Evolutionary conservation across 1,140 invertebrate species (phyloP).

Genomic region (Lasioglossum baleicum): DNA sequence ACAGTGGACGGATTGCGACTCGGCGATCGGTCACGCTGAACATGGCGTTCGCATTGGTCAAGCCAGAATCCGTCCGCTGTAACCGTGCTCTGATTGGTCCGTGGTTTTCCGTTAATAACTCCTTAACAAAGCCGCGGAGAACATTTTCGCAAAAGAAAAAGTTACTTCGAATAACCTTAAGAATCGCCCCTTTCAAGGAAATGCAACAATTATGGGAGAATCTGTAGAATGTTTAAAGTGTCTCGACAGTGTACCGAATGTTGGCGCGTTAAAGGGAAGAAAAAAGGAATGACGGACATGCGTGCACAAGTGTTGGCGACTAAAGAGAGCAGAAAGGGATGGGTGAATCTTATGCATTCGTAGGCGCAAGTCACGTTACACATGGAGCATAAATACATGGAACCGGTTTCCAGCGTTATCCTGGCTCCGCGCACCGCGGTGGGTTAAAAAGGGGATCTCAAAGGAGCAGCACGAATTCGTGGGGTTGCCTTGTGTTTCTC

Average conservation of each 20-base stretch:
- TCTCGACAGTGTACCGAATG: too few relatives aligned
- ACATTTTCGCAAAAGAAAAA: too few relatives aligned
- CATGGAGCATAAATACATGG: conserved; percentile 26
- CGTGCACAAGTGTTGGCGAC: neutral
- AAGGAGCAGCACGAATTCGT: conserved; percentile 50
- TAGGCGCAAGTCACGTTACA: conserved; percentile 11
- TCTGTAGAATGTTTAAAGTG: neutral
- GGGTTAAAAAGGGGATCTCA: conserved; percentile 25
- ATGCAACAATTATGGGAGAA: too few relatives aligned
- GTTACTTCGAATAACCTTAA: too few relatives aligned
- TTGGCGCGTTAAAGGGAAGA: neutral
- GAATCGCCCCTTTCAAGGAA: too few relatives aligned
- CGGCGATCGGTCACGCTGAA: too few relatives aligned
- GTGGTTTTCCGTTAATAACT: too few relatives aligned
- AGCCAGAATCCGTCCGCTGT: too few relatives aligned
- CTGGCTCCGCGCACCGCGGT: neutral
- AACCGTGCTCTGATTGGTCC: too few relatives aligned
- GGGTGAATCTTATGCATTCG: conserved; percentile 5
- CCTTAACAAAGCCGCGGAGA: too few relatives aligned
- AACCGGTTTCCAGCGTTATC: conserved; percentile 51
- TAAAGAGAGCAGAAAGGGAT: neutral
- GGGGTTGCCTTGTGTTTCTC: conserved; percentile 54
- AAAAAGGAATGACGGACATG: neutral
- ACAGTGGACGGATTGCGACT: too few relatives aligned
- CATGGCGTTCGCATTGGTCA: too few relatives aligned